A percentile compares a stretch with the other conserved stretches of the same genome.
Conservation (phyloP, 2,113 vertebrate species). For the Riparia riparia region DNA sequence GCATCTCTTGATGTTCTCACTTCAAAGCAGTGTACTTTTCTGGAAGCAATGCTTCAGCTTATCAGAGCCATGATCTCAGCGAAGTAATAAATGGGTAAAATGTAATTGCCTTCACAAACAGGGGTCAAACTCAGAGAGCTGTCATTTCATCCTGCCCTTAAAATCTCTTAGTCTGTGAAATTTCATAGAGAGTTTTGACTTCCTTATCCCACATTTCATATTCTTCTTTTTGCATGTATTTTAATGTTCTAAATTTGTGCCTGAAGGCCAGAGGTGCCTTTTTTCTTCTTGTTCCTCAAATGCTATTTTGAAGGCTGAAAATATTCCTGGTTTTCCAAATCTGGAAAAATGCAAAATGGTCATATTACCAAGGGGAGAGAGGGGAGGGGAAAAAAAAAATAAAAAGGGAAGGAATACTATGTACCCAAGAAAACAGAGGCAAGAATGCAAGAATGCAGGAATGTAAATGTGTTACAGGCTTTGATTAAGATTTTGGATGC, state of each 20-base stretch:
- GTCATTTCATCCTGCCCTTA: background rate
- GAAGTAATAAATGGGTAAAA: background rate
- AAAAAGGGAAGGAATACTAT: slow-evolving; percentile 24
- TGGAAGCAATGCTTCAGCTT: background rate
- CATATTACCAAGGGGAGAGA: slow-evolving; percentile 24
- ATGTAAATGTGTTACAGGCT: slow-evolving; percentile 61
- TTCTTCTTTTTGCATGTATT: background rate
- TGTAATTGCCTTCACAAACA: background rate
- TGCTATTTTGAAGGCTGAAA: slow-evolving; percentile 5
- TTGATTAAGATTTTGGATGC: slow-evolving; percentile 37
- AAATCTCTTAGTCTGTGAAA: background rate
- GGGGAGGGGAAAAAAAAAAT: background rate
- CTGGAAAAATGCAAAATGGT: slow-evolving; percentile 36
- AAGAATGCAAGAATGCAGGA: slow-evolving; percentile 67
- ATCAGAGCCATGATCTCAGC: background rate
- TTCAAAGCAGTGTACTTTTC: background rate
- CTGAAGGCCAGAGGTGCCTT: background rate
- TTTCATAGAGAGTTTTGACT: slow-evolving; percentile 41
- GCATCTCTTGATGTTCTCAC: background rate
- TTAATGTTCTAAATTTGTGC: background rate
- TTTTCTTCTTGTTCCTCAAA: slow-evolving; percentile 2
- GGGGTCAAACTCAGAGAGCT: background rate
- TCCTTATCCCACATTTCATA: slow-evolving; percentile 4
- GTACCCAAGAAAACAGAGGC: slow-evolving; percentile 58
- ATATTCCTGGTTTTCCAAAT: slow-evolving; percentile 44